Conservation (phyloP, 2,113 vertebrate species). For the Petaurus breviceps region DNA sequence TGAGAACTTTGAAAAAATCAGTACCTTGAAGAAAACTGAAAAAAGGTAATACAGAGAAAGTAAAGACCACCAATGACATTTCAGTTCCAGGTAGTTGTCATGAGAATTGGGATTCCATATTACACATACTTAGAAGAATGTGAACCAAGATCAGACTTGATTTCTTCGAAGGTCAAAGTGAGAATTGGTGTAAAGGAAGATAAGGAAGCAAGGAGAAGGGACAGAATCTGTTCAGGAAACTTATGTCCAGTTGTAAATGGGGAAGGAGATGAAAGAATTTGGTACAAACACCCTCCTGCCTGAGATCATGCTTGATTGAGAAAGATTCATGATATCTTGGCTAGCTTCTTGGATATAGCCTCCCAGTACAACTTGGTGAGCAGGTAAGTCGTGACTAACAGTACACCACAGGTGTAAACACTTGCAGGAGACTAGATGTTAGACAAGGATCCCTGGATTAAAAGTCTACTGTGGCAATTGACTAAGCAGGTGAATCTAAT, state of each 20-base stretch:
- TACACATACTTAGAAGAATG: not conserved
- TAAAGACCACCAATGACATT: not conserved
- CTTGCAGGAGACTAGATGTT: not conserved
- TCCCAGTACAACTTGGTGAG: not conserved
- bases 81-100: not conserved
- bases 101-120: slow-evolving; percentile 61
- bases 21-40: not conserved
- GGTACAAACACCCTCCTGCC: not conserved
- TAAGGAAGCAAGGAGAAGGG: slow-evolving; percentile 26
- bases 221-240: not conserved
- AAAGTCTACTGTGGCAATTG: not conserved
- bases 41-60: slow-evolving; percentile 35
- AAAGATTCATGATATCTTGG: not conserved
- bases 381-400: not conserved
- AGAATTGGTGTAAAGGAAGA: slow-evolving; percentile 24
- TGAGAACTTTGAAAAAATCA: slow-evolving; percentile 5
- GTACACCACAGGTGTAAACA: not conserved
- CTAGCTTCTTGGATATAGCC: not conserved
- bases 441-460: not conserved
- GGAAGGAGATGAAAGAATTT: not conserved
- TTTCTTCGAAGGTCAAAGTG: not conserved
- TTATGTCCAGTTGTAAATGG: not conserved
- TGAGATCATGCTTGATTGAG: not conserved
- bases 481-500: not conserved
- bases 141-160: not conserved